Base-by-base conservation (phyloP, 2,888 invertebrate genomes). In the Xanthia icteritia region DNA sequence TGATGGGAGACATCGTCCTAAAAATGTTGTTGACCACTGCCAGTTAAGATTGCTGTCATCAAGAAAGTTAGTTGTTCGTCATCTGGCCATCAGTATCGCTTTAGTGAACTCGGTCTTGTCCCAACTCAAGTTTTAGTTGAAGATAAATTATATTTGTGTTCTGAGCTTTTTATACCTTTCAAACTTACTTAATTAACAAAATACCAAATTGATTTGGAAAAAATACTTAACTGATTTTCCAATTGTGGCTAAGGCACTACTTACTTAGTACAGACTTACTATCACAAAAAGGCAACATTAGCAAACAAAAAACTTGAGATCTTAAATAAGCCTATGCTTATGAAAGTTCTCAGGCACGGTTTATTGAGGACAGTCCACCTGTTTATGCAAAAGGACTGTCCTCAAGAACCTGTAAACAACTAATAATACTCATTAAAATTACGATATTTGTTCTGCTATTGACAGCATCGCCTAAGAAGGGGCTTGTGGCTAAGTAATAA, bases 11-110 rank as follows among this genome's bases (percentile, higher is more conserved):
- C 6, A 48, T 48, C 23, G 23, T 23, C 71, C 45, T 36, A 67
- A 85, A 90, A 92, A 91, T 85, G 92, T 93, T 93, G 77, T 72
- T 39, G 39, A 88, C 87, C 85, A 60, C 92, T 90, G 85, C 51
- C 78, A 71, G 79, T 80, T 85, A 79, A 91, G 90, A 94, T 94
- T 92, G 91, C 93, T 92, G 93, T 93, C 94, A 93, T 94, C 92
- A 91, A 86, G 88, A 89, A 91, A 89, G 88, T 89, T 85, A 87
- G 89, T 89, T 90, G 91, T 90, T 90, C 90, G 86, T 91, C 91
- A 91, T 92, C 90, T 87, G 86, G 89, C 84, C 86, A 87, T 88
- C 88, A 83, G 83, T 81, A 76, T 84, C 78, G 89, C 85, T 82
- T 79, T 86, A 83, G 78, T 70, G 42, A 67, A 61, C 66, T 61